A percentile compares a stretch with the other conserved stretches of the same genome.
These are phyloP conservation scores for Triplophysa bombifrons DNA, from an alignment of 2,797 vertebrate genomes.

Conservation along the genomic window DNA sequence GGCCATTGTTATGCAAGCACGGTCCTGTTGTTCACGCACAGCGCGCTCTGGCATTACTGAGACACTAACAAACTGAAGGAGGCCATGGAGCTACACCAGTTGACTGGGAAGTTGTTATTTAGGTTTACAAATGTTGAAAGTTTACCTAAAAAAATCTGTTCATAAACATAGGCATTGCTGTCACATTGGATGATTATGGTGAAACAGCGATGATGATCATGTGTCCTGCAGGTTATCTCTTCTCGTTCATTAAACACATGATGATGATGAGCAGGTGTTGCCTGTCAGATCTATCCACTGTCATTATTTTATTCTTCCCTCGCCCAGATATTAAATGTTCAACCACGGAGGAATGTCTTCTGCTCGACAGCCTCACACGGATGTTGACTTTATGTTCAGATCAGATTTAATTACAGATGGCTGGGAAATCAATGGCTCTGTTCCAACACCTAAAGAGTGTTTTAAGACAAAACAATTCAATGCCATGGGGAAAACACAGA, in stretches of 20 bases:
- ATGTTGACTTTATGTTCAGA: conserved; percentile 12
- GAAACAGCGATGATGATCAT: background rate
- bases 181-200: background rate
- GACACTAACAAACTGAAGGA: background rate
- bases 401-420: background rate
- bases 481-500: too few species aligned
- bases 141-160: too few species aligned
- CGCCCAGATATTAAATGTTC: conserved; percentile 20
- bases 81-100: background rate
- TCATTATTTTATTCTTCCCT: background rate
- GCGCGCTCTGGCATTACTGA: background rate
- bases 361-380: background rate
- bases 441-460: too few species aligned
- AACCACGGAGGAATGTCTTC: background rate
- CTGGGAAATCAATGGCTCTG: background rate
- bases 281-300: conserved; percentile 37
- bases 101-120: too few species aligned
- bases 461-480: too few species aligned
- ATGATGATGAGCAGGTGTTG: conserved; percentile 35
- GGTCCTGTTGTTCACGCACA: background rate
- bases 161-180: background rate
- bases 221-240: conserved; percentile 15
- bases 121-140: too few species aligned
- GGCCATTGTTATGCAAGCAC: background rate
- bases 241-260: conserved; percentile 17